Conservation (phyloP, 2,113 vertebrate genomes). For the Melanerpes formicivorus region DNA sequence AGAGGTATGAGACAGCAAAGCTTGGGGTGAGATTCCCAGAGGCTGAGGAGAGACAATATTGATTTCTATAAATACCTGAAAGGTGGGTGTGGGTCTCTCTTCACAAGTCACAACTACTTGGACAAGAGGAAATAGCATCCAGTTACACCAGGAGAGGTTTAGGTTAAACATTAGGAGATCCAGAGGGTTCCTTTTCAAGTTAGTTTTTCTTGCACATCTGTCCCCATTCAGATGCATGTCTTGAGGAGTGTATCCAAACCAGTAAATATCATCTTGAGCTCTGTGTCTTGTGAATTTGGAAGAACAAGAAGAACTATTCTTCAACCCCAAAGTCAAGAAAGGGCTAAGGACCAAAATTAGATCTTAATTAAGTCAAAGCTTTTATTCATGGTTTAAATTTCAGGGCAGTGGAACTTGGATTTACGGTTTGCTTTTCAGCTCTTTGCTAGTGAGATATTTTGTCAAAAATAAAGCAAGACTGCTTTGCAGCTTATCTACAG, state of each 20-base stretch:
- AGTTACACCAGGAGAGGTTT: no score
- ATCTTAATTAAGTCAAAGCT: neutral
- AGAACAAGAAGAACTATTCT: slow-evolving; percentile 17
- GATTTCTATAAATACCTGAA: no score
- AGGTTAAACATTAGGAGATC: neutral
- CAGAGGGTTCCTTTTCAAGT: neutral
- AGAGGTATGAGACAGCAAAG: neutral
- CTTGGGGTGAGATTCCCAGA: neutral
- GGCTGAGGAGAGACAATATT: no score
- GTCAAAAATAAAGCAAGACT: neutral
- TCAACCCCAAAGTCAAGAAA: slow-evolving; percentile 1
- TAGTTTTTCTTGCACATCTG: neutral
- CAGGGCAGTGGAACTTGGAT: neutral
- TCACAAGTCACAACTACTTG: no score
- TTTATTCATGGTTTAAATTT: slow-evolving; percentile 30
- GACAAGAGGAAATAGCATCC: no score
- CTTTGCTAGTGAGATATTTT: neutral
- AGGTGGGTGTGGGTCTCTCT: no score
- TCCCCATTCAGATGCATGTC: neutral
- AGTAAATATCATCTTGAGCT: slow-evolving; percentile 8
- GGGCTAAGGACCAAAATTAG: slow-evolving; percentile 27
- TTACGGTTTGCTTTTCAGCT: neutral
- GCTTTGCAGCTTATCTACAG: neutral
- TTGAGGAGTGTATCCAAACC: neutral
- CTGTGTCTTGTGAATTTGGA: neutral